Percentiles rank a stretch among this genome's conserved stretches.
These are phyloP conservation scores for Physocephala rufipes DNA, from an alignment of 2,888 invertebrate genomes.

Conservation along the genomic window DNA sequence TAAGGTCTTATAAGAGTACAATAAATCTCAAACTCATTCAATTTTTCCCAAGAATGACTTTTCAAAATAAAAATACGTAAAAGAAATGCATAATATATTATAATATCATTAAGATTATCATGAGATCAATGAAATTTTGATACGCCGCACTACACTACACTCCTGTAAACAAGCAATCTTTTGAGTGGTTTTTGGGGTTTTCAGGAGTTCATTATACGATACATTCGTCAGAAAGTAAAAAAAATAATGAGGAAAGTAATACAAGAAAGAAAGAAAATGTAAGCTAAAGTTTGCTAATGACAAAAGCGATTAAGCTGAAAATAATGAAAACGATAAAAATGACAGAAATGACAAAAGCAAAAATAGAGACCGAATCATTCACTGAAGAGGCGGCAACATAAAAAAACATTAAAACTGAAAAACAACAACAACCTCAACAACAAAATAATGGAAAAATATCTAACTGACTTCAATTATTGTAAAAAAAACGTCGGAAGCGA, in stretches of 20 bases:
- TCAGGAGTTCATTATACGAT: no score
- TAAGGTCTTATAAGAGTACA: no score
- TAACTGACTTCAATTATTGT: conserved; percentile 21
- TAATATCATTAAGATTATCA: no score
- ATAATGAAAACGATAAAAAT: conserved; percentile 31
- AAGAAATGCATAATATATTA: no score
- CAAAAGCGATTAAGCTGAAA: conserved; percentile 37
- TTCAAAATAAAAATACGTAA: no score
- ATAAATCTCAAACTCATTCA: no score
- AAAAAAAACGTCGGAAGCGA: conserved; percentile 55
- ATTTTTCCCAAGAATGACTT: no score
- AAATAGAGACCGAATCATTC: background rate
- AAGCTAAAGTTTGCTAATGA: conserved; percentile 39
- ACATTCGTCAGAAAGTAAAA: background rate
- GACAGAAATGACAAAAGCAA: conserved; percentile 32
- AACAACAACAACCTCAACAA: conserved; percentile 35
- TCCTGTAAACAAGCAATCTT: no score
- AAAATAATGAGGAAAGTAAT: background rate
- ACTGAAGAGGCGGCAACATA: conserved; percentile 14
- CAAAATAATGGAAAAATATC: conserved; percentile 4
- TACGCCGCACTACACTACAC: no score
- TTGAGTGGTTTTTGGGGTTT: no score
- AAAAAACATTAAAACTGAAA: background rate
- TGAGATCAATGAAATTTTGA: no score
- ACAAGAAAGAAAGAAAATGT: conserved; percentile 40